Conservation (phyloP, 1,140 invertebrate species). For the Papilio glaucus region DNA sequence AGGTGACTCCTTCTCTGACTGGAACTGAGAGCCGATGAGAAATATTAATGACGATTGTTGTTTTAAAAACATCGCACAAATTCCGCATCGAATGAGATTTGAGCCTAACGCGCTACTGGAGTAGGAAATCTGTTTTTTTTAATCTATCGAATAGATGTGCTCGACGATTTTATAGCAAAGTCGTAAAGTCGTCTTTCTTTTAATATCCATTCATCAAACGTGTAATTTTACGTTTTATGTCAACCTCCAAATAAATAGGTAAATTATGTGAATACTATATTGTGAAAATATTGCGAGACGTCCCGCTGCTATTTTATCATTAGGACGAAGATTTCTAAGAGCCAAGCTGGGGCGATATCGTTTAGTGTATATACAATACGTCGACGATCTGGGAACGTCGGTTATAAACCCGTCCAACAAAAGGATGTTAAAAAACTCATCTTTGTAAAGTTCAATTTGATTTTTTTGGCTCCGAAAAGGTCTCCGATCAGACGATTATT, state of each 20-base stretch:
- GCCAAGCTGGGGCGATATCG: constrained; percentile 61
- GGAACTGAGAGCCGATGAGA: no score
- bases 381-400: constrained; percentile 78
- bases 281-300: constrained; percentile 70
- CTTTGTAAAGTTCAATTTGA: constrained; percentile 67
- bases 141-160: not conserved
- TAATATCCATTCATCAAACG: constrained; percentile 50
- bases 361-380: constrained; percentile 72
- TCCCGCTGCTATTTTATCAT: constrained; percentile 79
- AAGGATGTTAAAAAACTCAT: constrained; percentile 76
- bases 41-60: no score
- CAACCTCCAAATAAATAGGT: constrained; percentile 53
- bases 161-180: not conserved
- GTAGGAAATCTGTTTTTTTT: not conserved
- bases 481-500: constrained; percentile 76
- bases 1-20: no score
- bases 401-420: constrained; percentile 73
- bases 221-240: constrained; percentile 54
- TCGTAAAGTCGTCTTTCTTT: constrained; percentile 37
- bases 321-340: constrained; percentile 68
- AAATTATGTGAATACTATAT: constrained; percentile 69
- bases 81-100: not conserved
- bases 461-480: constrained; percentile 70
- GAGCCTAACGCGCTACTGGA: not conserved
- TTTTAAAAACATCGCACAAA: not conserved